These are phyloP conservation scores for Poecilia velifera DNA, from an alignment of 2,797 vertebrate species.

Conservation along the genomic window DNA sequence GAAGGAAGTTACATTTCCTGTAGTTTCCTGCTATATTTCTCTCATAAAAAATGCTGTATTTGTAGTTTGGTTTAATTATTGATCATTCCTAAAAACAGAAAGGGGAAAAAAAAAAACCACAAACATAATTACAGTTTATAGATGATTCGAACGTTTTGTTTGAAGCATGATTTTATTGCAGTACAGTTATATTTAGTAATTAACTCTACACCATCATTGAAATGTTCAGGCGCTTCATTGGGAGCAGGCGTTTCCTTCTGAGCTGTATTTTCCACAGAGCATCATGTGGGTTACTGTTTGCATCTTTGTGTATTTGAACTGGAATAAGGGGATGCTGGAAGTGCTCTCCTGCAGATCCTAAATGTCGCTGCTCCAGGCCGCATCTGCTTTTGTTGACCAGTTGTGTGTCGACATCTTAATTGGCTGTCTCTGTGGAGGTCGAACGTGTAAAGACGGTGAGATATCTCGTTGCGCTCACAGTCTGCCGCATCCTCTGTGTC, in stretches of 20 bases:
- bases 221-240: background rate
- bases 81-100: background rate
- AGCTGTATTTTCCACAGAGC: background rate
- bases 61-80: background rate
- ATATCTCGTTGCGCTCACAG: conserved; percentile 2
- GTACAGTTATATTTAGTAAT: background rate
- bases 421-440: background rate
- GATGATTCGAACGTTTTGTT: background rate
- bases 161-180: background rate
- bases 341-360: background rate
- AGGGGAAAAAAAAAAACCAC: background rate
- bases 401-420: conserved; percentile 5
- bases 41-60: background rate
- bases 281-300: conserved; percentile 6
- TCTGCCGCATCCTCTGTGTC: conserved; percentile 9
- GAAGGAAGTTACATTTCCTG: background rate
- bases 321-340: background rate
- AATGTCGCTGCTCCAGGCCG: conserved; percentile 25
- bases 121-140: background rate
- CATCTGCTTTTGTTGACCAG: conserved; percentile 5
- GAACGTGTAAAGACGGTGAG: background rate
- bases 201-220: background rate
- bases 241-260: background rate
- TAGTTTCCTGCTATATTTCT: background rate
- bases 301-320: background rate